Percentiles rank a stretch among this genome's conserved stretches.
These are phyloP conservation scores for Phania funesta DNA, from an alignment of 2,888 invertebrate species.

Conservation along the genomic window DNA sequence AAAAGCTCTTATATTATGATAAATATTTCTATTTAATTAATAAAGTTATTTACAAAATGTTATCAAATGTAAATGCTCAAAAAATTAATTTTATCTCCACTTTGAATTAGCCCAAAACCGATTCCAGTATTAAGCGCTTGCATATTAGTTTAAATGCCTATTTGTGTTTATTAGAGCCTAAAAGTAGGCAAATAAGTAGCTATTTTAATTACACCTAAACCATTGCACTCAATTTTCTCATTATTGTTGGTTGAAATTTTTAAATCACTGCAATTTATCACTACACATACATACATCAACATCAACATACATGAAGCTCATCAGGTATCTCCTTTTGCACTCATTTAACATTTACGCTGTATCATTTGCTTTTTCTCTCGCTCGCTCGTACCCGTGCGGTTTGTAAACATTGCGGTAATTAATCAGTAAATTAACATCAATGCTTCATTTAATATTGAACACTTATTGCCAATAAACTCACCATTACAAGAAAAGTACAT, in stretches of 20 bases:
- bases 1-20: too few species aligned
- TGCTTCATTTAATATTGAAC: slow-evolving; percentile 81
- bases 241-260: background rate
- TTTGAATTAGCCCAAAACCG: too few species aligned
- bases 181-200: slow-evolving; percentile 71
- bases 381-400: slow-evolving; percentile 23
- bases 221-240: slow-evolving; percentile 50
- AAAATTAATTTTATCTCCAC: too few species aligned
- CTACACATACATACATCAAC: background rate
- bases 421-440: slow-evolving; percentile 81
- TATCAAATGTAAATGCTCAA: too few species aligned
- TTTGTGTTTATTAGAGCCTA: slow-evolving; percentile 63
- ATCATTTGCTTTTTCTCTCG: background rate
- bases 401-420: slow-evolving; percentile 76
- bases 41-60: too few species aligned
- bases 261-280: slow-evolving; percentile 40
- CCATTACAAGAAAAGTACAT: slow-evolving; percentile 34
- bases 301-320: slow-evolving; percentile 1
- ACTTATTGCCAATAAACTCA: slow-evolving; percentile 67
- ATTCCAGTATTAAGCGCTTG: background rate
- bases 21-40: too few species aligned
- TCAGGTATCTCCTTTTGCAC: slow-evolving; percentile 27
- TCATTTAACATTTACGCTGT: slow-evolving; percentile 22
- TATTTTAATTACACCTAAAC: slow-evolving; percentile 65
- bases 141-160: slow-evolving; percentile 23